Evolutionary conservation across 2,113 vertebrate genomes (phyloP).

Genomic region (Pluvianellus socialis): DNA sequence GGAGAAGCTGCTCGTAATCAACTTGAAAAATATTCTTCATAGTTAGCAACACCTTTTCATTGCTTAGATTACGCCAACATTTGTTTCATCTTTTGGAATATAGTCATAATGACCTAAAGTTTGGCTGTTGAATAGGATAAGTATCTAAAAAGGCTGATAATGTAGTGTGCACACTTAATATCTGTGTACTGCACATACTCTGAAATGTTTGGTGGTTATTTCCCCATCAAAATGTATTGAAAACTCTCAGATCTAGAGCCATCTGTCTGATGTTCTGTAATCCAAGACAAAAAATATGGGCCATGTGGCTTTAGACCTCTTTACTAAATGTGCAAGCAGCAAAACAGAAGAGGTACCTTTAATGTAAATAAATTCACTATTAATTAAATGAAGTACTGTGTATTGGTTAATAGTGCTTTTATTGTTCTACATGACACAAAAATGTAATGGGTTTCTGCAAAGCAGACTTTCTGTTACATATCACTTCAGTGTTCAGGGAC

Average conservation of each 20-base stretch:
- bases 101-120: background rate
- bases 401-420: no score
- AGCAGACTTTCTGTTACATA: background rate
- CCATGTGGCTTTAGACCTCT: background rate
- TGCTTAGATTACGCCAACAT: background rate
- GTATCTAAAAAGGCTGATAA: background rate
- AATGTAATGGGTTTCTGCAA: no score
- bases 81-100: background rate
- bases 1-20: background rate
- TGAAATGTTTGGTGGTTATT: background rate
- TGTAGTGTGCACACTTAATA: background rate
- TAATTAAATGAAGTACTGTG: no score
- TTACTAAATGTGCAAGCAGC: background rate
- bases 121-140: background rate
- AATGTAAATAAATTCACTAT: background rate
- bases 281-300: background rate
- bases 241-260: background rate
- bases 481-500: background rate
- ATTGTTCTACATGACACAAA: no score
- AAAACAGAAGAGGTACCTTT: background rate
- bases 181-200: background rate
- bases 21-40: background rate
- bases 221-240: background rate
- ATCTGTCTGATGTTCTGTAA: background rate
- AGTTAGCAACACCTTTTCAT: background rate